Conservation (phyloP, 2,888 invertebrate genomes). For the Pristionchus japonicus region DNA sequence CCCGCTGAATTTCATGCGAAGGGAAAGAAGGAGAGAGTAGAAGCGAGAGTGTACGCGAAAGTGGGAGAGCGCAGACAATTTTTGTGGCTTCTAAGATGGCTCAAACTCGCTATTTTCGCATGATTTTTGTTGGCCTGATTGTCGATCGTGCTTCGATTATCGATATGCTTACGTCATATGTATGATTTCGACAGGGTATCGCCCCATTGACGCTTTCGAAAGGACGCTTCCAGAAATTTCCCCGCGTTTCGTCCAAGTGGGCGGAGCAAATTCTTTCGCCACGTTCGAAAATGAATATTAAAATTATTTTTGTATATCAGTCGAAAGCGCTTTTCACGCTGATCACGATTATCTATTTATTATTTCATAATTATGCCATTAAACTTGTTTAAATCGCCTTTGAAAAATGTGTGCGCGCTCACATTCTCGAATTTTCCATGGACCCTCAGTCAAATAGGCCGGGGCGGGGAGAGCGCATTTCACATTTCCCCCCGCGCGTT, state of each 20-base stretch:
- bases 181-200: not conserved
- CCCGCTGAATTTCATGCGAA: no score
- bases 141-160: not conserved
- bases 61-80: no score
- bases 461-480: not conserved
- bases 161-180: not conserved
- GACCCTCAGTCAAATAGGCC: not conserved
- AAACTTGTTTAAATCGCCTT: no score
- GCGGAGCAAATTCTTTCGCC: not conserved
- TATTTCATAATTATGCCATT: not conserved
- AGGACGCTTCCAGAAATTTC: not conserved
- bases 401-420: not conserved
- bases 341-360: not conserved
- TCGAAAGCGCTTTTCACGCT: not conserved
- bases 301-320: not conserved
- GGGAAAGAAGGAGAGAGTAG: no score
- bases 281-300: not conserved
- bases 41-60: no score
- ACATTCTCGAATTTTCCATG: not conserved
- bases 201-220: no score
- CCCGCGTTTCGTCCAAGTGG: not conserved
- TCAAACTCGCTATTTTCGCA: not conserved
- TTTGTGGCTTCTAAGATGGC: not conserved
- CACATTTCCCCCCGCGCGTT: not conserved
- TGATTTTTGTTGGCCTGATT: not conserved